Conservation (phyloP, 2,113 vertebrate species). For the Arothron firmamentum region DNA sequence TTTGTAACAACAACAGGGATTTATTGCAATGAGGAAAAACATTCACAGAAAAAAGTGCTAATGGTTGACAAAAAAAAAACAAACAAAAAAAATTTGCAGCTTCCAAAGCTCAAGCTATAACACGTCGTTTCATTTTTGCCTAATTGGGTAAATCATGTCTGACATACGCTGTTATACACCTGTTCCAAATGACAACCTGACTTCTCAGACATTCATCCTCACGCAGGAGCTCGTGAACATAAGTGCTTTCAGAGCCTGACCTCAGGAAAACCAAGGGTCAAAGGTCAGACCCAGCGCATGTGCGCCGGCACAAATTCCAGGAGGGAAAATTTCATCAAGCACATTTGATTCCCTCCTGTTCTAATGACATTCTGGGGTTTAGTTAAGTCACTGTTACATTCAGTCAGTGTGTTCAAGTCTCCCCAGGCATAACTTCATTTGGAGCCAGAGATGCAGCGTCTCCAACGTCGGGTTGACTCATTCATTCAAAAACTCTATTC, state of each 20-base stretch:
- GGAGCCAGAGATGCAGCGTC: conserved; percentile 29
- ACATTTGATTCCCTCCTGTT: conserved; percentile 14
- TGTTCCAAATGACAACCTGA: conserved; percentile 38
- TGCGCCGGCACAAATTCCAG: conserved; percentile 7
- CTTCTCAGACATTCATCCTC: conserved; percentile 42
- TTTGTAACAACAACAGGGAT: conserved; percentile 40
- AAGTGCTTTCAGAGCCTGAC: conserved; percentile 49
- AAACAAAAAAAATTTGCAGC: conserved; percentile 18
- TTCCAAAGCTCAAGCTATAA: not conserved
- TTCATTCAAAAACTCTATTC: conserved; percentile 33
- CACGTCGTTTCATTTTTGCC: no score
- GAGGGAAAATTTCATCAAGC: conserved; percentile 12
- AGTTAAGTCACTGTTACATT: conserved; percentile 28
- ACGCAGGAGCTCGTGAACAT: conserved; percentile 39
- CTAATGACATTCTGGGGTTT: conserved; percentile 42
- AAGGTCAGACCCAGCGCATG: conserved; percentile 6
- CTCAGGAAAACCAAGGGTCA: conserved; percentile 21
- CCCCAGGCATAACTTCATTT: conserved; percentile 39
- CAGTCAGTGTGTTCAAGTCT: conserved; percentile 53
- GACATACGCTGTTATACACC: conserved; percentile 10
- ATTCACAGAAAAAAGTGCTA: conserved; percentile 50
- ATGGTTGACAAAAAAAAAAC: not conserved
- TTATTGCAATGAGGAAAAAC: conserved; percentile 60
- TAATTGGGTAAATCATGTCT: no score
- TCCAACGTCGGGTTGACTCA: conserved; percentile 15